Evolutionary conservation across 1,140 invertebrate species (phyloP), one percentile per base, ranked within the genome.

Genomic region (Zaprionus taronus): DNA sequence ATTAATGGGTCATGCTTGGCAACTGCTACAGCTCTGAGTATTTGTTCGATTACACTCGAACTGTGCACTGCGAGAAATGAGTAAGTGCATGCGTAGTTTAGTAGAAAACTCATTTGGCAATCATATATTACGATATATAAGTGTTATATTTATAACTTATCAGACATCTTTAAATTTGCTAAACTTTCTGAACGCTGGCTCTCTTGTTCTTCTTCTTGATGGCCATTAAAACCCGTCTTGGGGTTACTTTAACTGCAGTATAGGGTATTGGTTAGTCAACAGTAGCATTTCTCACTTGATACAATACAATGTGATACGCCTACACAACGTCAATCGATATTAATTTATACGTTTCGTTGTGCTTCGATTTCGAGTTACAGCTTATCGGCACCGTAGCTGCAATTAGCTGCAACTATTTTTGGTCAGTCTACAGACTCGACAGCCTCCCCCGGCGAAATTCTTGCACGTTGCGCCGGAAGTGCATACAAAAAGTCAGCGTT

Each of bases 341-440:
- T 47, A 47, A 17, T 56, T 31, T 28, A n/a, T n/a, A 11, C 67
- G 17, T 58, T 34, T 36, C 26, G n/a, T 68, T 41, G 22, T n/a
- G 3, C 26, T 15, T 55, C 5, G 61, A 62, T 65, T 24, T 76
- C 14, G 15, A 58, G 56, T 62, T 20, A 2, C 47, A 24, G 14
- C 28, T 56, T 62, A 61, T 79, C 73, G 70, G 9, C 15, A 17
- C 61, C 31, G 31, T 34, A 34, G 31, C 47, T 24, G 41, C 78
- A 84, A 89, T 89, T 81, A 87, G 75, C 72, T 55, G 61, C 72
- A 84, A 51, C 47, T 70, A 72, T 77, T 73, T 20, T 71, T 62
- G 73, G 57, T 82, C 66, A 75, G 71, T 73, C 66, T 77, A 51
- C 47, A 49, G 51, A 28, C 34, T 22, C 31, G 56, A 34, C n/a